Evolutionary conservation across 2,797 vertebrate species (phyloP), one percentile per base, ranked within the genome.

Genomic region (Petrocephalus sullivani): DNA sequence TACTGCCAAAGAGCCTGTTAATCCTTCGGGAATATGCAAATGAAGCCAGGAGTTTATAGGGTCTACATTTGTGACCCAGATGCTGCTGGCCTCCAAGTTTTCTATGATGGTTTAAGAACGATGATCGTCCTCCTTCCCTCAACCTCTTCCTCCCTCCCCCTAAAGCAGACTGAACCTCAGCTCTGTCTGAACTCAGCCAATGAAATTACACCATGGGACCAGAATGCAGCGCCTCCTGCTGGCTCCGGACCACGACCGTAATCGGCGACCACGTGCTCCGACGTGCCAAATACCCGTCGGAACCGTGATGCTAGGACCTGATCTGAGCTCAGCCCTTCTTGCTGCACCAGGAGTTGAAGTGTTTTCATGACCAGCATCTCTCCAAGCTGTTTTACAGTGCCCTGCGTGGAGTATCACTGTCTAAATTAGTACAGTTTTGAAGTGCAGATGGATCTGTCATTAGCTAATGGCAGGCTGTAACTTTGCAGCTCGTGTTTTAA

Each of bases 1-100:
- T 94, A 93, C 95, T 95, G 95, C 96, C 95, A 96, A 96, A 96
- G 94, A 95, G 92, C 93, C 92, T 86, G 71, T 90, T 2, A 88
- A 87, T 21, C 57, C 88, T 78, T 41, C 41, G 7, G 75, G 88
- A 89, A 91, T 89, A 89, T 78, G 53, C 37, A n/a, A 58, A 49
- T 60, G 89, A 89, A 90, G 89, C 57, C 75, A 92, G 84, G 87
- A 89, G 93, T 91, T 93, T 92, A 56, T 89, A 88, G 91, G 33
- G 87, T 92, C 91, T 88, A 88, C 86, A 90, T 57, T 28, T n/a
- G 53, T 19, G 51, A 53, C 49, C 67, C 37, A 23, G 51, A 81
- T 33, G 33, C 71, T 7, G 16, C 3, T 54, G n/a, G 64, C 64
- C 51, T 54, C 67, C 51, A 10, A 3, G 19, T 82, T 57, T 21